Base-by-base conservation (phyloP, 2,888 invertebrate genomes). In the Agelastica alni region DNA sequence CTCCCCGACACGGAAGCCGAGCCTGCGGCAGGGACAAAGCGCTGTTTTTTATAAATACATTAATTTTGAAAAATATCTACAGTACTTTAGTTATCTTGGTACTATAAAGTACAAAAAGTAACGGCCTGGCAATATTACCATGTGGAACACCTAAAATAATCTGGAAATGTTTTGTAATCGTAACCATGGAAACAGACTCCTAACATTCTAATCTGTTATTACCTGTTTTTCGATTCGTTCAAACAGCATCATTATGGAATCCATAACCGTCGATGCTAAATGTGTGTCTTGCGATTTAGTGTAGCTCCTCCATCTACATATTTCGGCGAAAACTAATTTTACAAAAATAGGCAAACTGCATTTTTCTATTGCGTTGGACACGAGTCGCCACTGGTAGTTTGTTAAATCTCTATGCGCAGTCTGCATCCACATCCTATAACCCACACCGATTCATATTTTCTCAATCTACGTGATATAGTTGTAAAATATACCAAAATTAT, bases 281-380 rank as follows among this genome's bases (percentile, higher is more conserved):
- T 93, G 89, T 0, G 96, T 96, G 66, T 96, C 94, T 62, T 91
- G 90, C 0, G 94, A 91, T 67, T 93, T 91, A 0, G 96, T 96
- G 75, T 97, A 98, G 64, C 96, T 96, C 48, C 95, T 84, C 98
- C 98, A 98, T 60, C 96, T 83, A 73, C 94, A 95, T 17, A 98
- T 94, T 79, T 98, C 97, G 9, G 97, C 98, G 77, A 95, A 96
- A 0, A 98, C 96, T 34, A 99, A 79, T 78, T 98, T 98, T 0
- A 98, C 95, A 72, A 96, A 98, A 58, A 99, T 93, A 0, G 98
- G 97, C 46, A 97, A 77, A 0, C 96, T 96, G 72, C 97, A 97
- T 70, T 91, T 89, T 9, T 87, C 87, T 26, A 97, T 92, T 0
- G 95, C 96, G 69, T 95, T 96, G 10, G 93, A 91, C 0, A 97